Base-by-base conservation (phyloP, 2,888 invertebrate species). In the Rhamphomyia laevipes region DNA sequence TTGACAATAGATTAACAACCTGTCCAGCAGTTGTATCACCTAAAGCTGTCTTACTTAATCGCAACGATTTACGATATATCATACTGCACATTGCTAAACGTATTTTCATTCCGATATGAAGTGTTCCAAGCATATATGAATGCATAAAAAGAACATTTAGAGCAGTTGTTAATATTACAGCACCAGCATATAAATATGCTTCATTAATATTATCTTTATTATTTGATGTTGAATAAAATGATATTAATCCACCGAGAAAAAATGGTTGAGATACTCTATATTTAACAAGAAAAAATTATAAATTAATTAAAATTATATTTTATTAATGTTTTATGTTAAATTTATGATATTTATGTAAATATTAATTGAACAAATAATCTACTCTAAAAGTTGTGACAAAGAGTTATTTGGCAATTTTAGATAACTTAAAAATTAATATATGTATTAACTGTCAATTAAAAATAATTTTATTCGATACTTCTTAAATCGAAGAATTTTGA, bases 1-100 rank as follows among this genome's bases (percentile, higher is more conserved):
- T 97, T 4, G 95, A 93, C 57, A 97, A 75, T 11, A 96, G 76
- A 72, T 96, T 95, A 37, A 95, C 92, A 58, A 82, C 76, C 65
- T 82, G 82, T 4, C 82, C 82, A 31, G 76, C 73, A 2, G 89
- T 87, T 10, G 88, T 88, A 61, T 84, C 77, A 3, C 82, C 81
- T 52, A 91, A 62, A 1, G 89, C 83, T 0, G 78, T 78, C 65
- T 82, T 82, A 59, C 86, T 84, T 17, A 86, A 64, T 47, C 74
- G 73, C 55, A 86, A 65, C 1, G 82, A 74, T 55, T 71, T 86
- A 57, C 82, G 75, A 65, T 83, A 85, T 50, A 87, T 74, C 52
- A 86, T 68, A 3, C 82, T 78, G 57, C 82, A 81, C 59, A 80
- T 76, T 1, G 83, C 81, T 1, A 84, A 73, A 50, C 85, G 72